phyloP scores from a whole-genome alignment of 92 coral and sea anemone species.

The Zoanthus solanderi region DNA sequence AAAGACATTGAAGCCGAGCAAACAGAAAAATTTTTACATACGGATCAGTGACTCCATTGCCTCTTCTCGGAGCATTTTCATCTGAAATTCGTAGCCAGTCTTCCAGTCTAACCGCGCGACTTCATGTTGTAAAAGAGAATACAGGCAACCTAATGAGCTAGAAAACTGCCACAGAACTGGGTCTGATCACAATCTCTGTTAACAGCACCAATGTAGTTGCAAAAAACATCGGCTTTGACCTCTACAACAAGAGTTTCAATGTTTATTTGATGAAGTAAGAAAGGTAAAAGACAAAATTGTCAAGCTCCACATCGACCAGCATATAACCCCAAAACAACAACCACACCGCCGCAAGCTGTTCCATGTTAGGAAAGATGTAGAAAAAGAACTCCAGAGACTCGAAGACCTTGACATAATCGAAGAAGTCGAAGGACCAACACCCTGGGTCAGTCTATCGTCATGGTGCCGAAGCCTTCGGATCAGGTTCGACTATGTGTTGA shows the following conservation, averaged over 20 bases:
- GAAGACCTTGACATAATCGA: no score
- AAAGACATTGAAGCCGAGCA: slow-evolving; percentile 34
- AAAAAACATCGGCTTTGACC: slow-evolving; percentile 24
- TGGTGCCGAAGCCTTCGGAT: slow-evolving; percentile 73
- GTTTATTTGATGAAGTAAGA: slow-evolving; percentile 71
- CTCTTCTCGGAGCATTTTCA: slow-evolving; percentile 58
- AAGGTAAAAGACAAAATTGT: slow-evolving; percentile 65
- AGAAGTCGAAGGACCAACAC: slow-evolving; percentile 64
- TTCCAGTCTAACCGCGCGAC: slow-evolving; percentile 52
- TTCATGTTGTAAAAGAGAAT: not conserved
- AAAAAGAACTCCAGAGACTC: no score
- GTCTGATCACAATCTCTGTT: slow-evolving; percentile 52
- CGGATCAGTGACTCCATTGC: slow-evolving; percentile 68
- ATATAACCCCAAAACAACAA: slow-evolving; percentile 10
- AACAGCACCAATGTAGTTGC: slow-evolving; percentile 38
- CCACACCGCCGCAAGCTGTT: slow-evolving; percentile 52
- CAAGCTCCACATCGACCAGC: slow-evolving; percentile 72
- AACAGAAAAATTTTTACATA: slow-evolving; percentile 53
- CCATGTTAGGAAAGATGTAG: not conserved
- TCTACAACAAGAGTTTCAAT: slow-evolving; percentile 42
- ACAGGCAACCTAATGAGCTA: slow-evolving; percentile 15
- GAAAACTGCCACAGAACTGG: slow-evolving; percentile 58
- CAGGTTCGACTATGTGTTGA: slow-evolving; percentile 75
- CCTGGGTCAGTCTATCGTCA: slow-evolving; percentile 81
- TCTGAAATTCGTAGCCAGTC: slow-evolving; percentile 55